These are phyloP conservation scores for Lepidochitona cinerea DNA, from an alignment of 2,888 invertebrate genomes.

Conservation along the genomic window DNA sequence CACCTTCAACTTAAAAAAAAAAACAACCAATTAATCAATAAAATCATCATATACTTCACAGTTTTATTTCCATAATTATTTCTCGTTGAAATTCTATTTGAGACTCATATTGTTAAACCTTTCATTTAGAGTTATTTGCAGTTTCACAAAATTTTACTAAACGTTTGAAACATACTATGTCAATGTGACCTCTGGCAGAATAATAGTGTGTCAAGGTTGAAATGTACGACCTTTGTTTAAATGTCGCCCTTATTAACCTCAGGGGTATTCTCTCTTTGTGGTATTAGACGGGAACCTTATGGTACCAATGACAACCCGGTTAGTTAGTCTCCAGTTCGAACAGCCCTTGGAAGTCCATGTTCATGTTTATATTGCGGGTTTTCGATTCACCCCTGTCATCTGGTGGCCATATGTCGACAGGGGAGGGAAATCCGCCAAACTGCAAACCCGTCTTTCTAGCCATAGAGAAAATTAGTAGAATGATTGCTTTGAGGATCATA, in stretches of 20 bases:
- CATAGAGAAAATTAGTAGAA: slow-evolving; percentile 1
- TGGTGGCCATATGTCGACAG: not conserved
- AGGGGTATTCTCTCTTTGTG: not conserved
- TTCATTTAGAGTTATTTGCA: too few relatives aligned
- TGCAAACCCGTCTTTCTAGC: not conserved
- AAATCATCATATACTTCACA: too few relatives aligned
- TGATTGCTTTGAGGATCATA: slow-evolving; percentile 7
- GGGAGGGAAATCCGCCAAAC: not conserved
- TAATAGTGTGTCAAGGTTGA: not conserved
- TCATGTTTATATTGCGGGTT: not conserved
- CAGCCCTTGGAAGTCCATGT: not conserved
- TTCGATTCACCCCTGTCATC: not conserved
- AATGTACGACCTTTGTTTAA: not conserved
- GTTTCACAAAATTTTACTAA: too few relatives aligned
- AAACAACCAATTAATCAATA: too few relatives aligned
- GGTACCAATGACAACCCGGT: not conserved
- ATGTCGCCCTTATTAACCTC: slow-evolving; percentile 3
- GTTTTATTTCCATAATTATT: too few relatives aligned
- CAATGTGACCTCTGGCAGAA: too few relatives aligned
- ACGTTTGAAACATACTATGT: too few relatives aligned
- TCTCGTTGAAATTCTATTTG: too few relatives aligned
- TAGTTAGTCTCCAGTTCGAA: too few relatives aligned
- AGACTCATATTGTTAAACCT: too few relatives aligned
- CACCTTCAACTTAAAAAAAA: too few relatives aligned
- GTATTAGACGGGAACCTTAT: not conserved